Evolutionary conservation across 2,797 vertebrate species (phyloP).

Genomic region (Sebastiscus tertius): DNA sequence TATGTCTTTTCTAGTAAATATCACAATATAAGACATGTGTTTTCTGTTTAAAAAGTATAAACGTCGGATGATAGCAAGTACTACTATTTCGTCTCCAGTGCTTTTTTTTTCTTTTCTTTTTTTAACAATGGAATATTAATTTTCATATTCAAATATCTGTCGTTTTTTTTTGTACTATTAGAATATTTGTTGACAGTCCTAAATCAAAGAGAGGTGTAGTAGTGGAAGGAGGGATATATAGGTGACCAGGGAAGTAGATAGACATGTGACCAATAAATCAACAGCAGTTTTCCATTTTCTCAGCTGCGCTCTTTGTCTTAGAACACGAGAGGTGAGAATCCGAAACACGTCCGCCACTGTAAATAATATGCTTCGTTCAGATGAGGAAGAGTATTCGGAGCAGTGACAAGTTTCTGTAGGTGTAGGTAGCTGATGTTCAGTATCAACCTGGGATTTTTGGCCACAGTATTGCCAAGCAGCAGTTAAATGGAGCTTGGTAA

Average conservation of each 20-base stretch:
- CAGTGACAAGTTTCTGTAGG: background rate
- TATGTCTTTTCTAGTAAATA: background rate
- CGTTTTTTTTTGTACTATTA: too few species aligned
- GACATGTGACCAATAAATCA: background rate
- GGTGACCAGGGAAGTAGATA: background rate
- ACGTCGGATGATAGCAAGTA: background rate
- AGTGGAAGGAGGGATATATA: background rate
- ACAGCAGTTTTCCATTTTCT: slow-evolving; percentile 28
- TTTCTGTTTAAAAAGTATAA: background rate
- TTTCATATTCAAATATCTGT: too few species aligned
- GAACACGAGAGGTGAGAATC: background rate
- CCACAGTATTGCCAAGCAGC: background rate
- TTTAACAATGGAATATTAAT: too few species aligned
- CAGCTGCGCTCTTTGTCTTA: slow-evolving; percentile 23
- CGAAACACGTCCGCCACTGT: slow-evolving; percentile 10
- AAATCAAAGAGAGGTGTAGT: background rate
- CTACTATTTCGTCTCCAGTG: too few species aligned
- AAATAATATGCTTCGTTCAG: slow-evolving; percentile 46
- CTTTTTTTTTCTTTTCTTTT: too few species aligned
- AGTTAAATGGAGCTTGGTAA: background rate
- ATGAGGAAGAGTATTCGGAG: background rate
- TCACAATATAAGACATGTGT: background rate
- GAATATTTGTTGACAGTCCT: too few species aligned
- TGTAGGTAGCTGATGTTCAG: slow-evolving; percentile 13
- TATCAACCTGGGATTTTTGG: background rate